These are phyloP conservation scores for Hydrozoanthus tunicans DNA, from an alignment of 64 coral and sea anemone genomes.

Conservation along the genomic window DNA sequence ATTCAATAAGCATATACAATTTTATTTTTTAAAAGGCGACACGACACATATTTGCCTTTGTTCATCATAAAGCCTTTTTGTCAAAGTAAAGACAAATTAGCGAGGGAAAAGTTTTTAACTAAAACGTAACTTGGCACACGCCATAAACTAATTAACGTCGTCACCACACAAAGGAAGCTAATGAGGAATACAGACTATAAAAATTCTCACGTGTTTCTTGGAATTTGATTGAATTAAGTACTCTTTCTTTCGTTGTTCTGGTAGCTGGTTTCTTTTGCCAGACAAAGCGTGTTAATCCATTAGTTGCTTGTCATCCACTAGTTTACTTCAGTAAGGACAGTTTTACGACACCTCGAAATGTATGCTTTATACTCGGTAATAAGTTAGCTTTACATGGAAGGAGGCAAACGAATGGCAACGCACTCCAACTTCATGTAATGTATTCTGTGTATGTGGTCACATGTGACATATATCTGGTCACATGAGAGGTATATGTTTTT, in stretches of 20 bases:
- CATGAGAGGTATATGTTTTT: background rate
- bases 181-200: constrained; percentile 37
- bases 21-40: constrained; percentile 17
- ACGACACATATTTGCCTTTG: constrained; percentile 29
- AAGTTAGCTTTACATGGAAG: background rate
- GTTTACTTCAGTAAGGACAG: constrained; percentile 30
- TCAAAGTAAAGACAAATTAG: background rate
- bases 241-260: constrained; percentile 23
- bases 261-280: constrained; percentile 20
- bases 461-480: constrained; percentile 30
- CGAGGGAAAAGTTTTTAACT: constrained; percentile 20
- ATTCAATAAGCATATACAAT: constrained; percentile 9
- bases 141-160: constrained; percentile 35
- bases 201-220: constrained; percentile 27
- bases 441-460: constrained; percentile 19
- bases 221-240: constrained; percentile 31
- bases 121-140: constrained; percentile 30
- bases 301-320: constrained; percentile 35
- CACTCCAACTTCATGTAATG: constrained; percentile 15
- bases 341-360: constrained; percentile 18
- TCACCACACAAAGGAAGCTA: constrained; percentile 34
- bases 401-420: constrained; percentile 17
- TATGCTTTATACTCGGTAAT: constrained; percentile 4
- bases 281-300: constrained; percentile 33
- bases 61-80: constrained; percentile 11